phyloP scores from a whole-genome alignment of 2,113 vertebrate genomes.

The Mustela nigripes region DNA sequence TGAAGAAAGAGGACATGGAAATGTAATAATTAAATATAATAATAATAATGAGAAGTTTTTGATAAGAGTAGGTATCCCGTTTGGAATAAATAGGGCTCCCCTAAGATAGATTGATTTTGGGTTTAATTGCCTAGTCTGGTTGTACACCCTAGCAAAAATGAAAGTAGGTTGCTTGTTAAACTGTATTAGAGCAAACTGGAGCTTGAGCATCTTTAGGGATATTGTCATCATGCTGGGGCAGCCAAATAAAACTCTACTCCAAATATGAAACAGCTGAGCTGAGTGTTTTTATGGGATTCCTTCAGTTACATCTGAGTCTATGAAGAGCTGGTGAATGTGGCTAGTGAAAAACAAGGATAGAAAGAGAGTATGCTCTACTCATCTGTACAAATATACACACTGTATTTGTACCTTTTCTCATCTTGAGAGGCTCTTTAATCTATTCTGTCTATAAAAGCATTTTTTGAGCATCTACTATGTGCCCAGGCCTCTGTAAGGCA shows the following conservation, averaged over 20 bases:
- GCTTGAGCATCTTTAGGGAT: neutral
- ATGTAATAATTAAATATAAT: neutral
- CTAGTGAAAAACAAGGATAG: neutral
- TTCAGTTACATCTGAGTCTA: neutral
- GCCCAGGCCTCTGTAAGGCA: neutral
- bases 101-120: neutral
- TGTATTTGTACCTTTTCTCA: neutral
- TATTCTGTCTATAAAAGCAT: neutral
- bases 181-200: slow-evolving; percentile 37
- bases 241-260: neutral
- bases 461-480: neutral
- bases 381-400: neutral
- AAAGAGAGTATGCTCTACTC: neutral
- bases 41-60: neutral
- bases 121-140: neutral
- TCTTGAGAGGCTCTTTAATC: neutral
- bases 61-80: neutral
- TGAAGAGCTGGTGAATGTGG: neutral
- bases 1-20: neutral
- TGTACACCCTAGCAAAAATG: neutral
- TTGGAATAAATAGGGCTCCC: neutral
- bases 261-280: neutral
- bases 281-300: neutral
- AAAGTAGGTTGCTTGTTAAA: neutral
- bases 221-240: neutral